Percentiles rank a stretch among this genome's conserved stretches.
These are phyloP conservation scores for Oegoconia quadripuncta DNA, from an alignment of 2,888 invertebrate genomes.

Conservation along the genomic window DNA sequence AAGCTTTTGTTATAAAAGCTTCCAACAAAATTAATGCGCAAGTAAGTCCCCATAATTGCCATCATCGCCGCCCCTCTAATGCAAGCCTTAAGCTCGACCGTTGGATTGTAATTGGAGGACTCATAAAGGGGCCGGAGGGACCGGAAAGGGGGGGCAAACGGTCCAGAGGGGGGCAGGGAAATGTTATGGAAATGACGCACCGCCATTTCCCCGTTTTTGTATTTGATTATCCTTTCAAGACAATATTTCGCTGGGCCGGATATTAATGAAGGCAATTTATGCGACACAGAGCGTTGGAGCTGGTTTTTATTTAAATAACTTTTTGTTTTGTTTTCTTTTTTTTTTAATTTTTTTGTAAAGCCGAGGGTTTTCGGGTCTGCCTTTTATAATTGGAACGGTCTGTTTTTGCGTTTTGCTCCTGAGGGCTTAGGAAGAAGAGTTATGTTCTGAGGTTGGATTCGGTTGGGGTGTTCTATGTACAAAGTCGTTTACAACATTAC, in stretches of 20 bases:
- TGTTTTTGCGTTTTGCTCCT: conserved; percentile 44
- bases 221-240: conserved; percentile 80
- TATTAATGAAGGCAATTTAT: conserved; percentile 79
- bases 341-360: conserved; percentile 47
- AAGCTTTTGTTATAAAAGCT: conserved; percentile 1
- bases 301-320: conserved; percentile 75
- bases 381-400: conserved; percentile 71
- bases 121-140: conserved; percentile 69
- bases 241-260: conserved; percentile 78
- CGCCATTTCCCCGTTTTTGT: conserved; percentile 78
- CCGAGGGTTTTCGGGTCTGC: conserved; percentile 59
- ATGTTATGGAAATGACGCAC: conserved; percentile 79
- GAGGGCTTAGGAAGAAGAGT: conserved; percentile 55
- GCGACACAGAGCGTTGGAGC: conserved; percentile 67
- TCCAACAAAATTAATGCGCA: conserved; percentile 1
- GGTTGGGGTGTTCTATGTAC: conserved; percentile 20
- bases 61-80: conserved; percentile 54
- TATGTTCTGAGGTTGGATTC: conserved; percentile 64
- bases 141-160: conserved; percentile 41
- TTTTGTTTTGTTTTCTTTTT: conserved; percentile 54
- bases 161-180: conserved; percentile 53
- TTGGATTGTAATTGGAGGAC: conserved; percentile 73
- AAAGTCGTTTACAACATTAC: not conserved
- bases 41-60: conserved; percentile 36
- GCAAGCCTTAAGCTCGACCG: conserved; percentile 70